Evolutionary conservation across 1,140 invertebrate genomes (phyloP), one percentile per base, ranked within the genome.

Genomic region (Schlechtendalia chinensis): DNA sequence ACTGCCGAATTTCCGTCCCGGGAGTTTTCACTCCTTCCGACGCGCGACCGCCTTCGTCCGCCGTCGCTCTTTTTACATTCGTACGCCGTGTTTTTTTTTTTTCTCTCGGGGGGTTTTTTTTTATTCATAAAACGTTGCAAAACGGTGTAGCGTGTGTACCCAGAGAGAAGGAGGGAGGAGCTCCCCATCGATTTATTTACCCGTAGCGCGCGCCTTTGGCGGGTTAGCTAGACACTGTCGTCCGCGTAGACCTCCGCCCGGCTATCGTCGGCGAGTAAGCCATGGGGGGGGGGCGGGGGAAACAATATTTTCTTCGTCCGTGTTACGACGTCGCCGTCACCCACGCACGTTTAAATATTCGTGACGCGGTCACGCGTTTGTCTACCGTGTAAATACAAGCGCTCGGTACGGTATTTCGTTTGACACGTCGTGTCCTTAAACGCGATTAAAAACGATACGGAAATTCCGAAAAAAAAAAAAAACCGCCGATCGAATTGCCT

Each of bases 1-100:
- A 77, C 74, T 59, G 74, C 54, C 74, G 45, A 77, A 77, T 77
- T 77, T 77, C 56, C 56, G 74, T 58, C 54, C 74, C 74, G 74
- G 74, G 74, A 77, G n/a, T 59, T 45, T 50, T 22, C 32, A 11
- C 32, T 22, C n/a, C 32, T 17, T 22, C 19, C 47, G 17, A 8
- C 32, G 27, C 61, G 27, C 12, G 59, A 10, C 5, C 32, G 39
- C 29, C 17, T 29, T 10, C 61, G 61, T 29, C 61, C 61, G 61
- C 29, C 19, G 17, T 16, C 22, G 45, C 50, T n/a, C 45, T 17
- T 11, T 19, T 47, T 16, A 24, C 63, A 17, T 67, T 69, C 65
- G 22, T 77, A 77, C 74, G 24, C 74, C 22, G 32, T 45, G 29
- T 22, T 39, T 32, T 59, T 45, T 59, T 32, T 59, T 77, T 77